A percentile compares a stretch with the other conserved stretches of the same genome.
These are phyloP conservation scores for Champsocephalus esox DNA, from an alignment of 2,797 vertebrate species.

Conservation along the genomic window DNA sequence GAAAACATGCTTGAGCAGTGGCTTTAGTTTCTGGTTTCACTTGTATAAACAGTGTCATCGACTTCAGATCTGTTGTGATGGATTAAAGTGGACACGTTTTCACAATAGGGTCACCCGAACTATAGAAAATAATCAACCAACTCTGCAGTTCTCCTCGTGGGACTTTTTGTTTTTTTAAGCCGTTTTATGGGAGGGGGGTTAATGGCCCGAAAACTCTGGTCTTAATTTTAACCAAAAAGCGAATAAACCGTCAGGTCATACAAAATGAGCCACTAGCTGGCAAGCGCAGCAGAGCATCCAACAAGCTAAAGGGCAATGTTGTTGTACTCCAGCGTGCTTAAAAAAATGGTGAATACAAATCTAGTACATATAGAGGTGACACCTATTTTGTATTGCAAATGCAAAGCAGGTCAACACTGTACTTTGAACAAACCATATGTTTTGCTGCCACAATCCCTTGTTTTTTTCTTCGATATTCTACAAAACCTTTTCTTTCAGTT, in stretches of 20 bases:
- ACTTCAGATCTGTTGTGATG: slow-evolving; percentile 16
- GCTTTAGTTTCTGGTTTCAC: slow-evolving; percentile 9
- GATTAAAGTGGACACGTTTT: slow-evolving; percentile 10
- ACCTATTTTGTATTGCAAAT: background rate
- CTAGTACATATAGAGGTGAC: background rate
- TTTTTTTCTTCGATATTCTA: background rate
- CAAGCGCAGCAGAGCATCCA: background rate
- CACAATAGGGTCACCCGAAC: background rate
- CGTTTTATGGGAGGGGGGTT: background rate
- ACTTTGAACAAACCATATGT: slow-evolving; percentile 4
- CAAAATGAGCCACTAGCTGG: slow-evolving; percentile 3
- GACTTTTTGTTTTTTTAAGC: background rate
- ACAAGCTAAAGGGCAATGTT: background rate
- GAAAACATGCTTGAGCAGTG: slow-evolving; percentile 1
- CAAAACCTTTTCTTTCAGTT: too few species aligned
- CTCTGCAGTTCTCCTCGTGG: background rate
- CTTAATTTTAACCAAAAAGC: background rate
- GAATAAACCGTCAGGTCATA: background rate
- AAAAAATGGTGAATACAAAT: background rate
- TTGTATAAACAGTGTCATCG: slow-evolving; percentile 2
- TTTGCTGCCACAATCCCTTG: background rate
- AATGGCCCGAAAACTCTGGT: background rate
- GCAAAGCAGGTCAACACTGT: background rate
- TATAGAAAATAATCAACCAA: slow-evolving; percentile 5
- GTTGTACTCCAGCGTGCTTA: background rate